Base-by-base conservation (phyloP, 2,888 invertebrate species). In the Brenthis hecate region DNA sequence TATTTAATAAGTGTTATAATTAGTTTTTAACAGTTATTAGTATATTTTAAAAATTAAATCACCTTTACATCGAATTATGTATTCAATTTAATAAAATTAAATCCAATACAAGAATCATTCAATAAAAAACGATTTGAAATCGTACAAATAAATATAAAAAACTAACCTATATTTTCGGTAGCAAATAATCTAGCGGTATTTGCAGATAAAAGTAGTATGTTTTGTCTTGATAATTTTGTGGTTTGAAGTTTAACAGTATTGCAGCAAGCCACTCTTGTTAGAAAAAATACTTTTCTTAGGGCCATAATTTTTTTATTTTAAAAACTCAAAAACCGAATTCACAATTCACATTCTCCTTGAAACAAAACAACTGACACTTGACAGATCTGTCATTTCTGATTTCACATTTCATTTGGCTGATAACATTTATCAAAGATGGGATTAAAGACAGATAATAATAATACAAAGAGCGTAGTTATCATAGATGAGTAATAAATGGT, bases 151-250 rank as follows among this genome's bases (percentile, higher is more conserved):
- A 13, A 32, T 50, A 60, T 13, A 13, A 50, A 73, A 80, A 85
- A 84, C 88, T 92, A 92, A 92, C 92, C 92, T 91, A 86, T 77
- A 81, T 89, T 88, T 80, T 91, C 88, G 76, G 85, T 79, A 36
- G 88, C 85, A 81, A 87, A 91, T 73, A 85, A 86, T 81, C 87
- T 85, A 28, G 83, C 76, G 13, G 85, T 79, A 74, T 84, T 87
- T 58, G 86, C 84, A 64, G 87, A 80, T 69, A 87, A 70, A 72
- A 88, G 75, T 79, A 83, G 85, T 70, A 85, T 75, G 73, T 88
- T 90, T 73, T 87, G 88, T 74, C 81, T 82, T 58, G 83, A 76
- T 75, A 82, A 78, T 77, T 82, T 88, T 73, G 80, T 81, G 51
- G 81, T 76, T 74, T 87, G 86, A 61, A 87, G 73, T 73, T 83